Evolutionary conservation across 1,140 invertebrate genomes (phyloP).

Genomic region (Bombus balteatus): DNA sequence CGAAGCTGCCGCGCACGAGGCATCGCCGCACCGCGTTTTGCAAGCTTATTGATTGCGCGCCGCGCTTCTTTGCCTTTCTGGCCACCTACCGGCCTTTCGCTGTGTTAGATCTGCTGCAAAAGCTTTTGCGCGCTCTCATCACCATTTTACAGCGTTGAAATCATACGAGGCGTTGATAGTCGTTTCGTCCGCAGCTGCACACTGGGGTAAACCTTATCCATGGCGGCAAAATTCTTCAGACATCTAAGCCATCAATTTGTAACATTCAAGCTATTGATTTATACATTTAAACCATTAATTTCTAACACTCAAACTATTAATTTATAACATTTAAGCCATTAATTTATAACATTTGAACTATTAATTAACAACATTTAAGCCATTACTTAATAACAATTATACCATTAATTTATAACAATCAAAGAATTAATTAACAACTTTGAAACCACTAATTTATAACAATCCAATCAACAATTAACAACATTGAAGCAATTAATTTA

Average conservation of each 20-base stretch:
- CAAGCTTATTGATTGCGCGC: slow-evolving; percentile 78
- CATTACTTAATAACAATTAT: too few relatives aligned
- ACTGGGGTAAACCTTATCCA: background rate
- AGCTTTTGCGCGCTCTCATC: slow-evolving; percentile 34
- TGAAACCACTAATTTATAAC: too few relatives aligned
- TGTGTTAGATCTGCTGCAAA: slow-evolving; percentile 21
- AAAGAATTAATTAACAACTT: too few relatives aligned
- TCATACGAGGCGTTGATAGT: background rate
- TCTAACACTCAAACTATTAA: too few relatives aligned
- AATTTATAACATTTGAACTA: too few relatives aligned
- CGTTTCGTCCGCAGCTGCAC: background rate
- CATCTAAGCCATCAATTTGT: background rate
- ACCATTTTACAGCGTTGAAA: background rate
- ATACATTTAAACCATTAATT: too few relatives aligned
- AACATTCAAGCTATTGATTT: too few relatives aligned
- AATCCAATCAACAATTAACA: too few relatives aligned
- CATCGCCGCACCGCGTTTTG: slow-evolving; percentile 59
- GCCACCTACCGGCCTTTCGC: slow-evolving; percentile 68
- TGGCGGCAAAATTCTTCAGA: background rate
- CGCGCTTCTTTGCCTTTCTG: slow-evolving; percentile 62
- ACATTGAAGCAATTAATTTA: too few relatives aligned
- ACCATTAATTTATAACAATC: too few relatives aligned
- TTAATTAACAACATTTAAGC: too few relatives aligned
- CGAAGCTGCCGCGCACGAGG: slow-evolving; percentile 45
- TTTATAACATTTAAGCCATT: too few relatives aligned